Evolutionary conservation across 2,888 invertebrate genomes (phyloP), one percentile per base, ranked within the genome.

Genomic region (Dexiosoma caninum): DNA sequence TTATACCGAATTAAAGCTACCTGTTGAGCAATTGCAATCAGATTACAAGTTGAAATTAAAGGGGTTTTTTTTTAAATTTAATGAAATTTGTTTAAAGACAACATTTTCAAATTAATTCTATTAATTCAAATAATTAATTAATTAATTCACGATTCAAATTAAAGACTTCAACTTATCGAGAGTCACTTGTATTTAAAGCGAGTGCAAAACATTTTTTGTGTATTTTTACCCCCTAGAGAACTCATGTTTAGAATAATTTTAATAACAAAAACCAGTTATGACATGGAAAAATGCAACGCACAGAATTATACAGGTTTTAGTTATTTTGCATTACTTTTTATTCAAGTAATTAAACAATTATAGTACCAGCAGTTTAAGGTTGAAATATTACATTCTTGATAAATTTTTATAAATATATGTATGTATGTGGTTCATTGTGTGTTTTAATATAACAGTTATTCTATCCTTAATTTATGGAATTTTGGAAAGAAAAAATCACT

Each of bases 281-380:
- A 49, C 37, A 72, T 71, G 60, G 60, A 49, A 30, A 30, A 16
- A 27, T 10, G 16, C 27, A 8, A 37, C 30, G 3, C 51, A 71
- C 32, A 53, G 35, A 72, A 60, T 30, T 32, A 27, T 23, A 6
- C 8, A 44, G 35, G 7, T 35, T 55, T 55, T 64, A 37, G 4
- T 21, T 2, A 30, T 19, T 60, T 60, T 71, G 42, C 40, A 16
- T 55, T 46, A 30, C 30, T 21, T 37, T 37, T 64, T 49, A 55
- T n/a, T n/a, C n/a, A n/a, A n/a, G 19, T 75, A 67, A 64, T 55
- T 67, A 49, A 75, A 67, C 57, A 67, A 75, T 67, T 67, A 66
- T 40, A 32, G 32, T 62, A 71, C 27, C 19, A 27, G 27, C 27
- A 37, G 6, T 46, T 59, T 23, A 46, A 57, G 40, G 12, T 16